A percentile compares a stretch with the other conserved stretches of the same genome.
These are phyloP conservation scores for Chondrilla cf. caribensis DNA, from an alignment of 37 sponge, comb jelly and placozoan genomes.

Conservation along the genomic window DNA sequence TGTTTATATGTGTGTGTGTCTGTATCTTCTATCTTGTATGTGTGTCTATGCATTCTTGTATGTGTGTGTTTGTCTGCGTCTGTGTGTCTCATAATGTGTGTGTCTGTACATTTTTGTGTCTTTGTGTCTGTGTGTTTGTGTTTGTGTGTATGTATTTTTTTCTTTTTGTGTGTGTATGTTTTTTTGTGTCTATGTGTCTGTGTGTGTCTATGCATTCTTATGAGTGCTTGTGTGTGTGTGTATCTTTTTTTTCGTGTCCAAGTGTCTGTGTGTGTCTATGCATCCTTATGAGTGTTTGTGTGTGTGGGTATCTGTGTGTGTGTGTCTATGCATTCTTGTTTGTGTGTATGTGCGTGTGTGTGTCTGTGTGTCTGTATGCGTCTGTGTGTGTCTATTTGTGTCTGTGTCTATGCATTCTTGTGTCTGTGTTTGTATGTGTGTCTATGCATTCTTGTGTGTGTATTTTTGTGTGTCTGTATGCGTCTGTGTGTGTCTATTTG, in stretches of 20 bases:
- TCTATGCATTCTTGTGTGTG: no score
- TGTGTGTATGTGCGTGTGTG: no score
- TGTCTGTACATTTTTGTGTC: not conserved
- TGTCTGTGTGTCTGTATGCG: no score
- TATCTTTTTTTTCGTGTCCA: not conserved
- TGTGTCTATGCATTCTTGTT: not conserved
- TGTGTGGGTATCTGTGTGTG: no score
- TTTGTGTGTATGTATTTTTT: no score
- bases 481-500: no score
- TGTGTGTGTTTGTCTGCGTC: not conserved
- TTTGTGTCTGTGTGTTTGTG: slow-evolving; percentile 5
- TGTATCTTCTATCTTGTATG: not conserved
- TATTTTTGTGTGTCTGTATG: no score
- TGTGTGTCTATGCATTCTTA: not conserved
- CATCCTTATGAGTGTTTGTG: not conserved
- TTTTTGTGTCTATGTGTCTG: not conserved
- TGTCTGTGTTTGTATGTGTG: no score
- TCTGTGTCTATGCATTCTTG: no score
- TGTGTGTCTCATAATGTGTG: not conserved
- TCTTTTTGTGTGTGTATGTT: slow-evolving; percentile 1
- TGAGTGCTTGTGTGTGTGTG: not conserved
- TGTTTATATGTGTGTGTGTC: slow-evolving; percentile 1
- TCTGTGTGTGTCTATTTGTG: no score
- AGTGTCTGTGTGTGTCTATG: slow-evolving; percentile 10
- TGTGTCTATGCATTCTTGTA: not conserved